These are phyloP conservation scores for Terebella lapidaria DNA, from an alignment of 2,888 invertebrate species.

Conservation along the genomic window DNA sequence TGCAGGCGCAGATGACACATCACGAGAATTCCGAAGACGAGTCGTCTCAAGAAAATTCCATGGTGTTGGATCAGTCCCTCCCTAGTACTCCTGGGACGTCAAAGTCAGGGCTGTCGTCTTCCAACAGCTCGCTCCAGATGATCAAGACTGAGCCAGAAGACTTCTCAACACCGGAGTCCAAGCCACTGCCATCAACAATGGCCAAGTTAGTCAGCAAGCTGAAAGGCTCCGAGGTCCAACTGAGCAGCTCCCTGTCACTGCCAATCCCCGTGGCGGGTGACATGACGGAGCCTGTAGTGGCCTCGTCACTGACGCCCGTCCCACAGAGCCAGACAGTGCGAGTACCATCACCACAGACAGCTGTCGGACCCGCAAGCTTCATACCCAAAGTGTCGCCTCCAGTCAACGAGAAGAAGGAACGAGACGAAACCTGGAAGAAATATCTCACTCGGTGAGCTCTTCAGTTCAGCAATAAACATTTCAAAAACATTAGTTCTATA, in stretches of 20 bases:
- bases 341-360: slow-evolving; percentile 1
- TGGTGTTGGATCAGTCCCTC: neutral
- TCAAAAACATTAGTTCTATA: too few species aligned
- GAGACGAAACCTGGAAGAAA: slow-evolving; percentile 61
- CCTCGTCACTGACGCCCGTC: neutral
- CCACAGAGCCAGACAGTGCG: neutral
- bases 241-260: slow-evolving; percentile 36
- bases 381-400: slow-evolving; percentile 15
- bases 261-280: slow-evolving; percentile 27
- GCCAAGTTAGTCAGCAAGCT: slow-evolving; percentile 21
- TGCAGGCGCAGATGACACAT: neutral
- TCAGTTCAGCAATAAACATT: too few species aligned
- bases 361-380: slow-evolving; percentile 5
- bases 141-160: neutral
- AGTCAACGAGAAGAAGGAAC: slow-evolving; percentile 39
- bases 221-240: slow-evolving; percentile 28
- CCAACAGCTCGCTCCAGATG: neutral
- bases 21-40: neutral
- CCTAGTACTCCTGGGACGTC: neutral
- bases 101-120: neutral
- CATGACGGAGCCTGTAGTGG: neutral
- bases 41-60: neutral
- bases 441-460: slow-evolving; percentile 58
- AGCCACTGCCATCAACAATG: slow-evolving; percentile 7
- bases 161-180: neutral